These are phyloP conservation scores for Clarias pachynema DNA, from an alignment of 2,797 vertebrate species.

Conservation along the genomic window DNA sequence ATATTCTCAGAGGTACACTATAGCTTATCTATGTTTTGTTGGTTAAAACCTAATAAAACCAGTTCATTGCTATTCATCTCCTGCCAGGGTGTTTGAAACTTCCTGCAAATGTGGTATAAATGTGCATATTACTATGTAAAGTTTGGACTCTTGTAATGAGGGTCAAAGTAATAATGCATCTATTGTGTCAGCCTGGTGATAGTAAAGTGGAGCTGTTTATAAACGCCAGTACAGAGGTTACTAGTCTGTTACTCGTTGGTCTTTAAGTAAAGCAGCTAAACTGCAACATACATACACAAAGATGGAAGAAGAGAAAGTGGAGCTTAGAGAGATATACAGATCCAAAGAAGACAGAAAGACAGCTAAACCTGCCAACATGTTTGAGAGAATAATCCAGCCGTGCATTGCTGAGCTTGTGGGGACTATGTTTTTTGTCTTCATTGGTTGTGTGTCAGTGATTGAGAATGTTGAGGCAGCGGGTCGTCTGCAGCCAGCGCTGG, in stretches of 20 bases:
- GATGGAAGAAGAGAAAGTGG: constrained; percentile 67
- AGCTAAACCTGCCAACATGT: constrained; percentile 59
- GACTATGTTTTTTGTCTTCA: constrained; percentile 83
- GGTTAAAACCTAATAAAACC: neutral
- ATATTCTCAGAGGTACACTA: neutral
- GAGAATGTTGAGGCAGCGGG: constrained; percentile 71
- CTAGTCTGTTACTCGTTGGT: constrained; percentile 8
- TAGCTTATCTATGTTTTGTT: neutral
- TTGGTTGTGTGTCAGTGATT: constrained; percentile 84
- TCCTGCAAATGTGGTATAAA: neutral
- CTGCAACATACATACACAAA: neutral
- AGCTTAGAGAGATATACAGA: constrained; percentile 58
- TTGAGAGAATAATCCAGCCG: constrained; percentile 78
- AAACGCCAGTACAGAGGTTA: constrained; percentile 10
- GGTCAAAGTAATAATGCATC: constrained; percentile 33
- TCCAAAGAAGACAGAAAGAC: constrained; percentile 55
- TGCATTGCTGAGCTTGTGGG: constrained; percentile 87
- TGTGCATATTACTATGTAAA: neutral
- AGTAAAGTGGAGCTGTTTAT: constrained; percentile 14
- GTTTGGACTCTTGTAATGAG: constrained; percentile 11
- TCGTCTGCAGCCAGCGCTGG: constrained; percentile 85
- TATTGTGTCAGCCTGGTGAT: neutral
- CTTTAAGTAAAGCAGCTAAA: constrained; percentile 1
- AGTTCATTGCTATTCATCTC: neutral
- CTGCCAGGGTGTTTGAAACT: neutral